phyloP scores from a whole-genome alignment of 1,140 invertebrate species.

The Brachionus rubens region DNA sequence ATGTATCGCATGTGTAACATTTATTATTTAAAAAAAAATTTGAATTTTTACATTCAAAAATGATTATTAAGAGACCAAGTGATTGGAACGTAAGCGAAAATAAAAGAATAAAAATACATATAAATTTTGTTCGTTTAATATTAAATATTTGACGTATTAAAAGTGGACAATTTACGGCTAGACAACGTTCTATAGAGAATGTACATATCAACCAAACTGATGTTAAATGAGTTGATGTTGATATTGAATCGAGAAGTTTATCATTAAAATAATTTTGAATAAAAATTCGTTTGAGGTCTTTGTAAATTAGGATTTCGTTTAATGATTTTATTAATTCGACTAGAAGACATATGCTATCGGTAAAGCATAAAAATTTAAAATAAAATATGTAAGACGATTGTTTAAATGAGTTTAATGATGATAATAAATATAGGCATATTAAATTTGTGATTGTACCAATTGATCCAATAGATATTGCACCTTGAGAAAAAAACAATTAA shows the following conservation, averaged over 20 bases:
- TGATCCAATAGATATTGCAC: not conserved
- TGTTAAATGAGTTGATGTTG: conserved; percentile 18
- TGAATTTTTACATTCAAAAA: not conserved
- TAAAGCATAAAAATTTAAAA: conserved; percentile 43
- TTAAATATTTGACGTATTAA: conserved; percentile 26
- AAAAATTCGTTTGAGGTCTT: not conserved
- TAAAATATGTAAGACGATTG: conserved; percentile 29
- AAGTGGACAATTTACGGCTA: conserved; percentile 14
- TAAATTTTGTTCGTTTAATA: not conserved
- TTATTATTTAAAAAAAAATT: not conserved
- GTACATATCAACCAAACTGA: conserved; percentile 28
- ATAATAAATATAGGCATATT: conserved; percentile 2
- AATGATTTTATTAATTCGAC: conserved; percentile 30
- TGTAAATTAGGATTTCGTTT: conserved; percentile 5
- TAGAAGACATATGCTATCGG: not conserved
- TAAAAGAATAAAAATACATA: not conserved
- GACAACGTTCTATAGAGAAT: conserved; percentile 16
- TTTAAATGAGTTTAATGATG: not conserved
- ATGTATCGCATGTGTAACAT: not conserved
- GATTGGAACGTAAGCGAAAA: conserved; percentile 7
- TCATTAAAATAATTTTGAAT: conserved; percentile 6
- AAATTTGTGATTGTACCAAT: not conserved
- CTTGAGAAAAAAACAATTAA: not conserved
- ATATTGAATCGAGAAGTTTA: conserved; percentile 1
- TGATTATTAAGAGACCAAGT: not conserved